phyloP scores from a whole-genome alignment of 1,140 invertebrate genomes.

The Pachypsylla venusta region DNA sequence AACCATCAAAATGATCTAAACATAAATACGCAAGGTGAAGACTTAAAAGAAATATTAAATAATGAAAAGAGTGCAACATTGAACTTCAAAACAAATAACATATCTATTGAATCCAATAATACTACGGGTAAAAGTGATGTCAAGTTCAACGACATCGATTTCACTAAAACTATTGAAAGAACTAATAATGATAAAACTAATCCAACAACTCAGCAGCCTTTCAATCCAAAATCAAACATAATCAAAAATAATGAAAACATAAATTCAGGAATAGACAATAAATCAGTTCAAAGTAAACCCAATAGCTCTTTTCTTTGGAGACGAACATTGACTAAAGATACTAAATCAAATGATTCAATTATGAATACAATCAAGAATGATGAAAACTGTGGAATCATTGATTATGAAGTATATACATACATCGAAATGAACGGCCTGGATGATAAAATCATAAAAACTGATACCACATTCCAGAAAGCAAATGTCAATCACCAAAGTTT shows the following conservation, averaged over 20 bases:
- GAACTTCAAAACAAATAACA: not conserved
- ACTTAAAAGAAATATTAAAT: not conserved
- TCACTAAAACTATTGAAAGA: not conserved
- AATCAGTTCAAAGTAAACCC: not conserved
- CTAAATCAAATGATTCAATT: not conserved
- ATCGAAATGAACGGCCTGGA: not conserved
- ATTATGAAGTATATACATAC: conserved; percentile 5
- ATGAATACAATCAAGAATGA: not conserved
- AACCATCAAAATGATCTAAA: conserved; percentile 2
- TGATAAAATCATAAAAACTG: not conserved
- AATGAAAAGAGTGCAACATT: too few relatives aligned
- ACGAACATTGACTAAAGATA: conserved; percentile 2
- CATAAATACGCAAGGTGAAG: not conserved
- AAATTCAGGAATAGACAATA: not conserved
- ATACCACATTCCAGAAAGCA: not conserved
- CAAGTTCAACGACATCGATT: not conserved
- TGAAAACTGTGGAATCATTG: not conserved
- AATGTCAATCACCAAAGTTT: not conserved
- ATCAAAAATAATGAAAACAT: too few relatives aligned
- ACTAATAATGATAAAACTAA: not conserved
- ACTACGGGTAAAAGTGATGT: not conserved
- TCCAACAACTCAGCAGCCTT: too few relatives aligned
- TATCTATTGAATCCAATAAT: not conserved
- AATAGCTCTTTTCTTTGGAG: not conserved
- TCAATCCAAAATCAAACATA: too few relatives aligned